phyloP scores from a whole-genome alignment of 53 echinoderm and acorn worm species.

The Luidia sarsii region DNA sequence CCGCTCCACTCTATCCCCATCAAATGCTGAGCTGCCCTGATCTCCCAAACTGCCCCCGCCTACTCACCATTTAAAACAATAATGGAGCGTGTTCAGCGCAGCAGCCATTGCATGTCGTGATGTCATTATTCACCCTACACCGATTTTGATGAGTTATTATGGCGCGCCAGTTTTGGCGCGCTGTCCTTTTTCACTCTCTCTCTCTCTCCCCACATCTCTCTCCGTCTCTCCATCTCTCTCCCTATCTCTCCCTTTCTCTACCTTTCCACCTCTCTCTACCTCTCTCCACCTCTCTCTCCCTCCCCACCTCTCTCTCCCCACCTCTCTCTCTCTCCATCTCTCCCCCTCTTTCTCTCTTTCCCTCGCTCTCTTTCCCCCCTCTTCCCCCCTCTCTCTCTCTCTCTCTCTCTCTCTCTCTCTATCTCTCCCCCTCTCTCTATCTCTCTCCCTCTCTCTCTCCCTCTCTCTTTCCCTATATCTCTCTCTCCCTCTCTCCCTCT shows the following conservation, averaged over 20 bases:
- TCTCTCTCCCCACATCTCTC: too few relatives aligned
- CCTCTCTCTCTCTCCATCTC: not conserved
- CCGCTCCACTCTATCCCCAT: slow-evolving; percentile 3
- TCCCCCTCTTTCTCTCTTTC: too few relatives aligned
- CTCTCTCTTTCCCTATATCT: too few relatives aligned
- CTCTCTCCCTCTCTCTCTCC: too few relatives aligned
- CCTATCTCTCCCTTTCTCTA: too few relatives aligned
- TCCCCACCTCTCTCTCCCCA: not conserved
- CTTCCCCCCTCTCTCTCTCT: not conserved
- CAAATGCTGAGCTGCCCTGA: not conserved
- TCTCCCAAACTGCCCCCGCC: slow-evolving; percentile 19
- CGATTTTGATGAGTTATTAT: slow-evolving; percentile 42
- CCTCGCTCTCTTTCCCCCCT: not conserved
- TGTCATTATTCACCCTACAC: slow-evolving; percentile 43
- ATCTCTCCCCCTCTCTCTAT: too few relatives aligned
- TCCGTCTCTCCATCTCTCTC: too few relatives aligned
- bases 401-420: too few relatives aligned
- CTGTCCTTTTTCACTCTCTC: not conserved
- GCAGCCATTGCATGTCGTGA: slow-evolving; percentile 44
- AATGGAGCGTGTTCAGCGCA: slow-evolving; percentile 41
- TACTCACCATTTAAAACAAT: slow-evolving; percentile 54
- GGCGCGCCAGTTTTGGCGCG: not conserved
- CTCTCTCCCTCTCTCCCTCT: too few relatives aligned
- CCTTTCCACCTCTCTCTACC: too few relatives aligned
- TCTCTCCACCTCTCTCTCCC: too few relatives aligned